Conservation (phyloP, 2,797 vertebrate species). For the Allobates femoralis region DNA sequence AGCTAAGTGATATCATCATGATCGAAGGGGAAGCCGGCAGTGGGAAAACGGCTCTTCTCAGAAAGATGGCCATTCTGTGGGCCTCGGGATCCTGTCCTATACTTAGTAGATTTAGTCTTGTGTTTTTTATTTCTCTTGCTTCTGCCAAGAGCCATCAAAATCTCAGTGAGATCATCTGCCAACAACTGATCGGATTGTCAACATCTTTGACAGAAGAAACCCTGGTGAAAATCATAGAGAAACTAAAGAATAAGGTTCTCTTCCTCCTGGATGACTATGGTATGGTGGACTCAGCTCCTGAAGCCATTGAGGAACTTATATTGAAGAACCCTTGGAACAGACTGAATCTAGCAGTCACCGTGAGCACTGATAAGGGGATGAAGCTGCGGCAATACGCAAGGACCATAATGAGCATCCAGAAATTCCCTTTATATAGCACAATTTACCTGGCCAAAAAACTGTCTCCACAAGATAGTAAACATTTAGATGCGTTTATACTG, state of each 20-base stretch:
- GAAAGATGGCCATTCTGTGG: constrained; percentile 69
- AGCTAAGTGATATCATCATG: constrained; percentile 65
- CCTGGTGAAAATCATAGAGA: constrained; percentile 53
- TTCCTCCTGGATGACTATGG: constrained; percentile 69
- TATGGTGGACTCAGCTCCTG: constrained; percentile 48
- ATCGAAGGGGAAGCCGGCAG: constrained; percentile 70
- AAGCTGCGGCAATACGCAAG: constrained; percentile 63
- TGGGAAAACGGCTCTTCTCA: constrained; percentile 68
- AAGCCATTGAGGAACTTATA: constrained; percentile 63
- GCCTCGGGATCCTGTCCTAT: constrained; percentile 68
- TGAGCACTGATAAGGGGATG: constrained; percentile 55
- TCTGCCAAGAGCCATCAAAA: constrained; percentile 44
- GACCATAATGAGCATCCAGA: constrained; percentile 55
- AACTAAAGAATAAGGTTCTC: constrained; percentile 65
- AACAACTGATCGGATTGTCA: constrained; percentile 59
- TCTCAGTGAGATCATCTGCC: constrained; percentile 62
- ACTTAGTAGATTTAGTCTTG: constrained; percentile 68
- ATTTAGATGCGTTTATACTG: constrained; percentile 41
- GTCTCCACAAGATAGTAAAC: constrained; percentile 47
- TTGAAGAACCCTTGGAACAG: constrained; percentile 59
- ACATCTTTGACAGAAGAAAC: constrained; percentile 55
- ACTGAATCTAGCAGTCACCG: constrained; percentile 65
- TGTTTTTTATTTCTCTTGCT: constrained; percentile 69
- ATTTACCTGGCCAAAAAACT: constrained; percentile 61
- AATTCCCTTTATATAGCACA: constrained; percentile 67